A percentile compares a stretch with the other conserved stretches of the same genome.
These are phyloP conservation scores for Leptopterna dolabrata DNA, from an alignment of 2,888 invertebrate species.

Conservation along the genomic window DNA sequence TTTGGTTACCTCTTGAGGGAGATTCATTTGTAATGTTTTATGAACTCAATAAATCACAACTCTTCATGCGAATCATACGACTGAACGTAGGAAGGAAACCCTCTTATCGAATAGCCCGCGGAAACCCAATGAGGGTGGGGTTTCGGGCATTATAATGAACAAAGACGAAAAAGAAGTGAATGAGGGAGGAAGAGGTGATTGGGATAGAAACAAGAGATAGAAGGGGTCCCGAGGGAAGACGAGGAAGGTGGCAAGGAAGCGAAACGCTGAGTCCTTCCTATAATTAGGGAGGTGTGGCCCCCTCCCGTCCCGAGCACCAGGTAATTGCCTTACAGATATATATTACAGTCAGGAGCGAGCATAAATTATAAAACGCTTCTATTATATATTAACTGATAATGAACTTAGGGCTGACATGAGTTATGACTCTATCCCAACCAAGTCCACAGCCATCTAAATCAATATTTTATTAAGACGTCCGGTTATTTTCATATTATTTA, in stretches of 20 bases:
- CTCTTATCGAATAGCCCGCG: not conserved
- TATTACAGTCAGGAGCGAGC: constrained; percentile 58
- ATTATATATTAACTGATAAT: constrained; percentile 61
- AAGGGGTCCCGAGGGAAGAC: not conserved
- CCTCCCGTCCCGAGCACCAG: constrained; percentile 27
- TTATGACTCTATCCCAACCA: constrained; percentile 58
- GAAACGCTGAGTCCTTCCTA: constrained; percentile 32
- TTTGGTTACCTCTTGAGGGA: no score
- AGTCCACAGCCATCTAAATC: constrained; percentile 56
- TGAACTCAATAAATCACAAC: not conserved
- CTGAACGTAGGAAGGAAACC: not conserved
- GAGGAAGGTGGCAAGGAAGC: constrained; percentile 17
- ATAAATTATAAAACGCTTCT: constrained; percentile 60
- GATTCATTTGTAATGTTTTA: no score
- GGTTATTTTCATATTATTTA: constrained; percentile 54
- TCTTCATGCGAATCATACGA: not conserved
- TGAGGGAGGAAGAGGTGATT: not conserved
- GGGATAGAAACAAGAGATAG: not conserved
- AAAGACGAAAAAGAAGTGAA: not conserved
- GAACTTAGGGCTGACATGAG: constrained; percentile 58
- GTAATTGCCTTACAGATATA: constrained; percentile 58
- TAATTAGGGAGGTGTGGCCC: constrained; percentile 55
- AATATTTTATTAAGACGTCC: constrained; percentile 58
- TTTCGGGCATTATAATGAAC: not conserved
- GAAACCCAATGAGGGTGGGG: not conserved